Evolutionary conservation across 2,113 vertebrate species (phyloP).

Genomic region (Pteropus alecto): DNA sequence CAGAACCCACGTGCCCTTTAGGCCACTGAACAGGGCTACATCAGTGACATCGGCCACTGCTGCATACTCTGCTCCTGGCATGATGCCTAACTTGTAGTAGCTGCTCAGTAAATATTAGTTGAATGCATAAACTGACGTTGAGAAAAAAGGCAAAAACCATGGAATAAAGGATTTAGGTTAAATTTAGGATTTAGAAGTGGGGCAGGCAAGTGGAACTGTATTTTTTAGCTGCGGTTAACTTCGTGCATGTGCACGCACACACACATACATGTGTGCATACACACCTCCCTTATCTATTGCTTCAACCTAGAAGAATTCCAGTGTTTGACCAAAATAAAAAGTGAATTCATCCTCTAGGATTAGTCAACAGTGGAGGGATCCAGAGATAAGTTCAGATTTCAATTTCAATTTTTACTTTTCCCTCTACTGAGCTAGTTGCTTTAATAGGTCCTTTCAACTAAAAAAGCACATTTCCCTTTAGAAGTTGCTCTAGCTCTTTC

Average conservation of each 20-base stretch:
- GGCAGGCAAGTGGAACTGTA: background rate
- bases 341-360: background rate
- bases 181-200: background rate
- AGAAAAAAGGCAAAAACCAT: background rate
- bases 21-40: background rate
- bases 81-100: background rate
- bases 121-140: background rate
- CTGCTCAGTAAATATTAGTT: background rate
- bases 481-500: background rate
- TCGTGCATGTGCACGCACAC: background rate
- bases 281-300: background rate
- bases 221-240: background rate
- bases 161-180: background rate
- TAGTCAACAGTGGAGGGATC: background rate
- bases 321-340: background rate
- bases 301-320: background rate
- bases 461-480: background rate
- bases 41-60: too few species aligned
- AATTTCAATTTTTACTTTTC: background rate
- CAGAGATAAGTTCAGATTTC: background rate
- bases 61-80: background rate
- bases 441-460: background rate
- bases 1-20: background rate
- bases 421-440: background rate
- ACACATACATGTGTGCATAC: background rate